Conservation (phyloP, 2,888 invertebrate genomes). For the Coenonympha glycerion region DNA sequence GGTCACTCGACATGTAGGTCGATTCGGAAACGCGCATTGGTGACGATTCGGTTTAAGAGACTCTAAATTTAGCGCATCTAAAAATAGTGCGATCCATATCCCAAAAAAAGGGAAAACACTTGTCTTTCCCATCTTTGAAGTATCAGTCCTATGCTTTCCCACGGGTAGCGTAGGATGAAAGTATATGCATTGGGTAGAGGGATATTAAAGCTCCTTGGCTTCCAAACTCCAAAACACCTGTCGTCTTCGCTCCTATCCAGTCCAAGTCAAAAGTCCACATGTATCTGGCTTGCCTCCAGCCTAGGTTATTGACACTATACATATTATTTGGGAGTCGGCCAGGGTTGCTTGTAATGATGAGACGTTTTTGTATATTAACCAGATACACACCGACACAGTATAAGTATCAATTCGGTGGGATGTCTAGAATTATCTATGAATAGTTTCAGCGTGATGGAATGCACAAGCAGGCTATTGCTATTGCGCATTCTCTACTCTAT, state of each 20-base stretch:
- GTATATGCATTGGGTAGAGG: too few relatives aligned
- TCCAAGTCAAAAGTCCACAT: background rate
- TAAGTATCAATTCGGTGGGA: constrained; percentile 14
- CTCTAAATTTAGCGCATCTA: too few relatives aligned
- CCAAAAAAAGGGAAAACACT: too few relatives aligned
- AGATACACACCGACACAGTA: too few relatives aligned
- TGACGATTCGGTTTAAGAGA: too few relatives aligned
- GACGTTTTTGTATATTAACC: constrained; percentile 12
- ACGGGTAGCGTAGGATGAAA: too few relatives aligned
- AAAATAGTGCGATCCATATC: too few relatives aligned
- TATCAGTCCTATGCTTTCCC: too few relatives aligned
- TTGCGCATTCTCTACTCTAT: background rate
- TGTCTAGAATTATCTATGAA: constrained; percentile 22
- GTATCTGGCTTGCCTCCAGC: constrained; percentile 7
- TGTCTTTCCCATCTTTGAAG: too few relatives aligned
- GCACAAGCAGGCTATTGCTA: background rate
- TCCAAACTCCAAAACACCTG: constrained; percentile 7
- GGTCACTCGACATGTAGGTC: constrained; percentile 4
- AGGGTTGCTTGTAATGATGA: constrained; percentile 22
- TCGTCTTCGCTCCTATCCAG: background rate
- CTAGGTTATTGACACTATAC: constrained; percentile 29
- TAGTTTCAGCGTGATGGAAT: constrained; percentile 15
- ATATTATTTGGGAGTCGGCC: constrained; percentile 26
- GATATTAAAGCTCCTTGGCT: too few relatives aligned
- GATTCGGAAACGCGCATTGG: background rate